Conservation (phyloP, 2,888 invertebrate genomes). For the Temnothorax ravouxi region DNA sequence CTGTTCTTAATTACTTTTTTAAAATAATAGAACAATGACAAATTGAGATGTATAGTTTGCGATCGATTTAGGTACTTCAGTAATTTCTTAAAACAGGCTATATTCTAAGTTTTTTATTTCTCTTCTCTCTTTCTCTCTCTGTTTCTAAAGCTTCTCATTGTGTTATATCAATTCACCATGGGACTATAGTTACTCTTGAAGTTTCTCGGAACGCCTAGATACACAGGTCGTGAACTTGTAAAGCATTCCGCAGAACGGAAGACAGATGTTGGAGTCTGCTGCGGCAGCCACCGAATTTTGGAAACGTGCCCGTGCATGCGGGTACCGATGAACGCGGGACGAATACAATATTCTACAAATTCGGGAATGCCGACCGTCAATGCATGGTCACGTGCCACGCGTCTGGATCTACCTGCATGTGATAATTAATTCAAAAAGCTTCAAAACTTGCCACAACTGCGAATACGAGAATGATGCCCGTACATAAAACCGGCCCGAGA, state of each 20-base stretch:
- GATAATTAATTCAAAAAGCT: conserved; percentile 72
- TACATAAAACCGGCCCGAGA: conserved; percentile 32
- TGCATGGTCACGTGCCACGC: conserved; percentile 80
- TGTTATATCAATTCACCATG: conserved; percentile 30
- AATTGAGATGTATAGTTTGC: neutral
- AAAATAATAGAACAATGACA: neutral
- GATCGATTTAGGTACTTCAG: neutral
- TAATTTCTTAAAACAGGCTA: neutral
- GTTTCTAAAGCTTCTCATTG: neutral
- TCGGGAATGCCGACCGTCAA: conserved; percentile 73
- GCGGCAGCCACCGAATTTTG: conserved; percentile 64
- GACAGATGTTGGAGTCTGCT: conserved; percentile 50
- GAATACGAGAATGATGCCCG: conserved; percentile 29
- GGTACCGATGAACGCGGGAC: conserved; percentile 57
- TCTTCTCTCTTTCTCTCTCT: neutral
- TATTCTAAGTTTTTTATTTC: neutral
- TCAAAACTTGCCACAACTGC: conserved; percentile 51
- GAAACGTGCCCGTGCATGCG: conserved; percentile 79
- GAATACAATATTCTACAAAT: conserved; percentile 75
- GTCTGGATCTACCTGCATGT: conserved; percentile 52
- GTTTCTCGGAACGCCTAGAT: conserved; percentile 33
- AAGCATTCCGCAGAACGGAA: conserved; percentile 45
- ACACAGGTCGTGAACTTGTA: conserved; percentile 46
- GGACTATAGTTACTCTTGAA: conserved; percentile 23
- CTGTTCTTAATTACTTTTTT: neutral